A percentile compares a stretch with the other conserved stretches of the same genome.
phyloP scores from a whole-genome alignment of 2,113 vertebrate species.

The Sylvia atricapilla region DNA sequence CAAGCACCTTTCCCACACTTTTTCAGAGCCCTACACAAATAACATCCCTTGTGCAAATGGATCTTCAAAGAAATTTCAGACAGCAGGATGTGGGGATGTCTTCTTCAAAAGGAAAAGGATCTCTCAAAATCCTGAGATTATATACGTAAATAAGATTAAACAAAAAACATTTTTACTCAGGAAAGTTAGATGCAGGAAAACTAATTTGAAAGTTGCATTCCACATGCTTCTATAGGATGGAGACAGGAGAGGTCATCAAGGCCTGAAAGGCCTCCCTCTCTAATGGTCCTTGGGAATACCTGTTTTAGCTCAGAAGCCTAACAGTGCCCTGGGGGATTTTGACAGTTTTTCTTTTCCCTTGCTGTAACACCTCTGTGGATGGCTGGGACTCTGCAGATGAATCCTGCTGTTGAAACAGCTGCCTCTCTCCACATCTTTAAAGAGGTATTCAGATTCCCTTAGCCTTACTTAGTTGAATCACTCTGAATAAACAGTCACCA shows the following conservation, averaged over 20 bases:
- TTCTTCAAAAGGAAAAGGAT: background rate
- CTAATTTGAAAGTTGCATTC: background rate
- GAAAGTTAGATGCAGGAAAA: background rate
- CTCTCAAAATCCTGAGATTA: background rate
- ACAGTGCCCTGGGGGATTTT: conserved; percentile 59
- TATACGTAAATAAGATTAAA: background rate
- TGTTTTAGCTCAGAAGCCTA: conserved; percentile 47
- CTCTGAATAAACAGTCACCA: conserved; percentile 83
- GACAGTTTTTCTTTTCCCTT: conserved; percentile 41
- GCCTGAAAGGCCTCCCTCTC: conserved; percentile 61
- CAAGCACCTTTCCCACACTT: background rate
- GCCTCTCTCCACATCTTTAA: conserved; percentile 51
- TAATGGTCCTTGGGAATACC: conserved; percentile 59
- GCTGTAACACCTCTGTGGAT: conserved; percentile 23
- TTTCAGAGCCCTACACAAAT: background rate
- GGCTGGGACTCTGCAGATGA: conserved; percentile 67
- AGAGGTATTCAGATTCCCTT: conserved; percentile 71
- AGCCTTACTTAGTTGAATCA: conserved; percentile 77
- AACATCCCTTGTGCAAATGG: background rate
- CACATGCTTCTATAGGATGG: background rate
- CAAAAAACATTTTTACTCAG: background rate
- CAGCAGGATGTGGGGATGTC: background rate
- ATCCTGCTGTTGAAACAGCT: conserved; percentile 67
- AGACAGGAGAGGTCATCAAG: background rate
- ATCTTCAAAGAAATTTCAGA: background rate